Evolutionary conservation across 1,140 invertebrate genomes (phyloP).

Genomic region (Physella acuta): DNA sequence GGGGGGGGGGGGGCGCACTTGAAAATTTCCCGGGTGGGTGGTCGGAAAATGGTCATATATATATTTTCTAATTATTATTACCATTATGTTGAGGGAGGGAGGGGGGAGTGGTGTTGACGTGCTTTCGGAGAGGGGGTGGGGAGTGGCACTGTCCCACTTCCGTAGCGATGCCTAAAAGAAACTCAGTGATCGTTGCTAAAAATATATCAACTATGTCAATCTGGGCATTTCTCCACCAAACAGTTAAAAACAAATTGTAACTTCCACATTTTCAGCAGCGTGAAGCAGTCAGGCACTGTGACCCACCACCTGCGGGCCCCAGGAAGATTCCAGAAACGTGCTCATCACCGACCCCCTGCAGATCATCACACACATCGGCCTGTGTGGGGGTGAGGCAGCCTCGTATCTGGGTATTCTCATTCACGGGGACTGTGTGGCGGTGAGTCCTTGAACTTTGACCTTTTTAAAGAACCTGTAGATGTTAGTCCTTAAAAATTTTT

Average conservation of each 20-base stretch:
- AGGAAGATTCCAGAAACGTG: slow-evolving; percentile 36
- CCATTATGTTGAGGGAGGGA: not conserved
- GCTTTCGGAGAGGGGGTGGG: not conserved
- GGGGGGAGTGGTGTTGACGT: not conserved
- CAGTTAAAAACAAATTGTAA: not conserved
- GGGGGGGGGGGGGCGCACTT: too few species aligned
- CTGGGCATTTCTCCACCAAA: not conserved
- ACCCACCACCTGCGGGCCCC: slow-evolving; percentile 22
- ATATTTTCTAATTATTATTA: too few species aligned
- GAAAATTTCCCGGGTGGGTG: too few species aligned
- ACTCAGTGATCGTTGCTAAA: not conserved
- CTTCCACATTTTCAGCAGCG: slow-evolving; percentile 20
- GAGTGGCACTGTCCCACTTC: not conserved
- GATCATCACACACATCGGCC: slow-evolving; percentile 36
- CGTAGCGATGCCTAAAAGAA: too few species aligned
- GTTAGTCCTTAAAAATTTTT: too few species aligned
- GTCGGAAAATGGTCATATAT: too few species aligned
- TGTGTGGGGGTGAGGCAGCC: slow-evolving; percentile 37
- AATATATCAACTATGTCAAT: not conserved
- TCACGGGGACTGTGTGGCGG: slow-evolving; percentile 42
- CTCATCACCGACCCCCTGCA: slow-evolving; percentile 32
- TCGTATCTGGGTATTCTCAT: slow-evolving; percentile 38
- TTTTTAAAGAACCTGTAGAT: too few species aligned
- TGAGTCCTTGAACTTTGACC: slow-evolving; percentile 33
- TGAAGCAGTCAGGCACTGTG: slow-evolving; percentile 26